Evolutionary conservation across 2,888 invertebrate species (phyloP).

Genomic region (Odiellus spinosus): DNA sequence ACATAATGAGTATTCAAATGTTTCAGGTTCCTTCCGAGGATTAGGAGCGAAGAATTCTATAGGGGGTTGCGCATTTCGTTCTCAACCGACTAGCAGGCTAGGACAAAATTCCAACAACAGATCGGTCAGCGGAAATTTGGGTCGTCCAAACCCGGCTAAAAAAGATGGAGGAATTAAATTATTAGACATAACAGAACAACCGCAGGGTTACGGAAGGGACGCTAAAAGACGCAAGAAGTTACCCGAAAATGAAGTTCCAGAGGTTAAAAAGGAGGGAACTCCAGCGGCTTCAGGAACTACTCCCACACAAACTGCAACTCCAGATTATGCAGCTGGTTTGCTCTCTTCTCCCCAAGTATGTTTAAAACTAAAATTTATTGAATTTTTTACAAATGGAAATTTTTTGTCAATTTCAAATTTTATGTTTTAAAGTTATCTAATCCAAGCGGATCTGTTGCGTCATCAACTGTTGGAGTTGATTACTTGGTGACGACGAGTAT

Average conservation of each 20-base stretch:
- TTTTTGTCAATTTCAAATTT: too few species aligned
- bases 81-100: too few species aligned
- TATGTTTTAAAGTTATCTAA: constrained; percentile 11
- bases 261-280: constrained; percentile 29
- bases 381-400: too few species aligned
- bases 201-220: constrained; percentile 53
- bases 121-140: too few species aligned
- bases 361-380: too few species aligned
- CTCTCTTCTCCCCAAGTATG: constrained; percentile 16
- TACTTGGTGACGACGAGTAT: too few species aligned
- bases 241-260: constrained; percentile 35
- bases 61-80: too few species aligned
- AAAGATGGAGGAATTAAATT: constrained; percentile 88
- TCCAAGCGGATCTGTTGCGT: constrained; percentile 10
- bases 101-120: too few species aligned
- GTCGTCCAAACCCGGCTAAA: constrained; percentile 44
- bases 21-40: too few species aligned
- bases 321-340: constrained; percentile 66
- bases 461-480: constrained; percentile 7
- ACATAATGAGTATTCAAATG: too few species aligned
- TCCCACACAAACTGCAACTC: constrained; percentile 37
- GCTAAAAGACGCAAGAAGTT: constrained; percentile 75
- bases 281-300: constrained; percentile 22
- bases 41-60: too few species aligned
- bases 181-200: constrained; percentile 83